phyloP scores from a whole-genome alignment of 2,113 vertebrate species.

The Balaeniceps rex region DNA sequence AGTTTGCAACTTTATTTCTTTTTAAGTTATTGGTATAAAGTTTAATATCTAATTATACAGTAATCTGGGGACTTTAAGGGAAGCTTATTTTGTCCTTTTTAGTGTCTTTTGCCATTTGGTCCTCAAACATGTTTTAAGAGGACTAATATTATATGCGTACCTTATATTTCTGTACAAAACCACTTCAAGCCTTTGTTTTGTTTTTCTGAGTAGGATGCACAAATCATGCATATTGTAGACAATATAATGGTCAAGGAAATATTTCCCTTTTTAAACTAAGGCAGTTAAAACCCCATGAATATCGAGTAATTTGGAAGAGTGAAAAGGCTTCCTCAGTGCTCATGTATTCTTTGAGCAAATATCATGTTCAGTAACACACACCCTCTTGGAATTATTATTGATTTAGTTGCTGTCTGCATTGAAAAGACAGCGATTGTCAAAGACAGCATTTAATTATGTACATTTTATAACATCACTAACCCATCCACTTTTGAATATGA shows the following conservation, averaged over 20 bases:
- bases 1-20: slow-evolving; percentile 62
- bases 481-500: slow-evolving; percentile 44
- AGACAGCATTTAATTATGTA: slow-evolving; percentile 59
- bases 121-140: slow-evolving; percentile 26
- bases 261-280: slow-evolving; percentile 55
- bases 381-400: not conserved
- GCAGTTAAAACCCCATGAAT: slow-evolving; percentile 34
- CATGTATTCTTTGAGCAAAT: slow-evolving; percentile 37
- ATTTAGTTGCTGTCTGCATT: slow-evolving; percentile 38
- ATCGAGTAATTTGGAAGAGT: slow-evolving; percentile 36
- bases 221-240: slow-evolving; percentile 66
- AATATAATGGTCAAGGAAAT: slow-evolving; percentile 45
- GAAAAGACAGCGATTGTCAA: slow-evolving; percentile 65
- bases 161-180: slow-evolving; percentile 45
- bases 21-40: slow-evolving; percentile 48
- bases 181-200: slow-evolving; percentile 6
- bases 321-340: slow-evolving; percentile 42
- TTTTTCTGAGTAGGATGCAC: slow-evolving; percentile 43
- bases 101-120: slow-evolving; percentile 41
- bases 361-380: not conserved
- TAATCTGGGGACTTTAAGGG: slow-evolving; percentile 33
- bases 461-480: slow-evolving; percentile 53
- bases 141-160: slow-evolving; percentile 26
- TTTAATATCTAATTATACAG: slow-evolving; percentile 56
- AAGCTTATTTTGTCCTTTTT: slow-evolving; percentile 59